Base-by-base conservation (phyloP, 2,888 invertebrate species). In the Aporophyla lueneburgensis region DNA sequence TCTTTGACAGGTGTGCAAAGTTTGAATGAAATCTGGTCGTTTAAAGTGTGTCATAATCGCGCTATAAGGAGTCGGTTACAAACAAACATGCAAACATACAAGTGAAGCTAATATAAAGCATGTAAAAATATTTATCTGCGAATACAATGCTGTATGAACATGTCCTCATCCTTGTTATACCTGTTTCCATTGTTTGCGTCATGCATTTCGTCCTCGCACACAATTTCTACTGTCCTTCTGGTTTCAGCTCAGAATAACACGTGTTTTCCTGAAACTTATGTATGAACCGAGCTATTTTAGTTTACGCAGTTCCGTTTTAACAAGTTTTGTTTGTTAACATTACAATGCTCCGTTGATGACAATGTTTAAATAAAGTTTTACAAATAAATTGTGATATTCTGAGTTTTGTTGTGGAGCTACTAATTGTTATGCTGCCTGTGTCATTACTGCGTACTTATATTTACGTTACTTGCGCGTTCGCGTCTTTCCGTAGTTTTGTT, bases 121-220 rank as follows among this genome's bases (percentile, higher is more conserved):
- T n/a, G n/a, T n/a, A 83, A 83, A 84, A 86, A 78, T 78, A 83
- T 85, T 76, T 79, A 80, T 80, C 77, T 75, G 67, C n/a, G 70
- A 58, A 69, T 73, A 86, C 83, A 87, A 84, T 89, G 81, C 80
- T 67, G 76, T 73, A 81, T 69, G 76, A 78, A 79, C 71, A 78
- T 87, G 89, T 84, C 81, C 84, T 80, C 87, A 85, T 89, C 89
- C 89, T 89, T 88, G 87, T 88, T 85, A 74, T 69, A 66, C 73
- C 63, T 80, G 76, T 58, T 81, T 76, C 85, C 73, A 86, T 88
- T 89, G 90, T 89, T 83, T 78, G 80, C 78, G 49, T 78, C 76
- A 78, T 85, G 77, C 78, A 86, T 89, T 86, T 86, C 79, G 77
- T 86, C 88, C 82, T 85, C 77, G 80, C 77, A 74, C 27, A 85